phyloP scores from a whole-genome alignment of 1,140 invertebrate genomes.

The Drosophila sulfurigaster region DNA sequence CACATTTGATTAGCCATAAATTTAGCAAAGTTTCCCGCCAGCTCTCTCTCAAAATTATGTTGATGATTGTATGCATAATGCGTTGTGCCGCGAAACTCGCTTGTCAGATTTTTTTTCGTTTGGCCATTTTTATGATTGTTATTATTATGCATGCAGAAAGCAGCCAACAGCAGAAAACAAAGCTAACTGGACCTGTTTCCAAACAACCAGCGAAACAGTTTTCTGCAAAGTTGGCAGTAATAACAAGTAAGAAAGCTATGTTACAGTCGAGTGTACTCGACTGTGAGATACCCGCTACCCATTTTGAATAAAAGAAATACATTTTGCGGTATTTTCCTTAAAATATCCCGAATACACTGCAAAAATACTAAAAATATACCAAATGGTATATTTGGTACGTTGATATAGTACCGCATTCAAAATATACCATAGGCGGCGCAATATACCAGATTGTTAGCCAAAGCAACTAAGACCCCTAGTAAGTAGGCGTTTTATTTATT shows the following conservation, averaged over 20 bases:
- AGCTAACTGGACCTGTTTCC: constrained; percentile 14
- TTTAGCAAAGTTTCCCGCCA: constrained; percentile 41
- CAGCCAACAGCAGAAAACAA: not conserved
- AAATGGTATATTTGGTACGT: too few species aligned
- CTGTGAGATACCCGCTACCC: too few species aligned
- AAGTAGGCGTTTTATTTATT: too few species aligned
- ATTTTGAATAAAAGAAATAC: too few species aligned
- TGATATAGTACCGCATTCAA: too few species aligned
- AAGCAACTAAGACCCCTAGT: too few species aligned
- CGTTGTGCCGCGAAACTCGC: not conserved
- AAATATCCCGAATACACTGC: too few species aligned
- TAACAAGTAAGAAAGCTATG: not conserved
- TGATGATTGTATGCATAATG: constrained; percentile 62
- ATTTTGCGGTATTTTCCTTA: too few species aligned
- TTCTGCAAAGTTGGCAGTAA: constrained; percentile 70
- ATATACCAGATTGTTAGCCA: too few species aligned
- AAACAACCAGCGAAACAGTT: constrained; percentile 8
- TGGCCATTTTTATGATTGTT: constrained; percentile 71
- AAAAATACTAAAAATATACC: too few species aligned
- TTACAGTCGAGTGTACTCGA: too few species aligned
- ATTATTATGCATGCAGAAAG: constrained; percentile 74
- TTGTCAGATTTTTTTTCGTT: constrained; percentile 3
- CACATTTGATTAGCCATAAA: constrained; percentile 75
- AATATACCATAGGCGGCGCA: too few species aligned
- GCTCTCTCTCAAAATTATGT: constrained; percentile 37